A percentile compares a stretch with the other conserved stretches of the same genome.
Conservation (phyloP, 2,797 vertebrate species). For the Dermochelys coriacea region DNA sequence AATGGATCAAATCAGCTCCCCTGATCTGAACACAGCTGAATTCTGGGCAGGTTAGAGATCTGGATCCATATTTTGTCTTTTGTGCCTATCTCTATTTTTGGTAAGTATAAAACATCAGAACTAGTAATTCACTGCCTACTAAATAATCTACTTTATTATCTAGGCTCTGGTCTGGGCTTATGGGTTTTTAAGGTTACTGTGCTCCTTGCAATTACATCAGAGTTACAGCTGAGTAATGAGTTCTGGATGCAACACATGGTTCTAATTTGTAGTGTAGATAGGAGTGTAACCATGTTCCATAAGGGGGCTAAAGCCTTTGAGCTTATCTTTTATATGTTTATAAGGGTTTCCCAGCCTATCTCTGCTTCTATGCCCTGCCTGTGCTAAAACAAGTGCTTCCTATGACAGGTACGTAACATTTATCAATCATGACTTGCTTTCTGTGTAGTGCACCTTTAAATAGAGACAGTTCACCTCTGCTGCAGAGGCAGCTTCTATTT, state of each 20-base stretch:
- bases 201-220: constrained; percentile 17
- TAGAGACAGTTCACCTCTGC: fast-evolving
- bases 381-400: constrained; percentile 10
- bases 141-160: constrained; percentile 43
- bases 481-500: not conserved
- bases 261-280: not conserved
- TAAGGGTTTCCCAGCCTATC: not conserved
- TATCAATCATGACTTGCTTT: not conserved
- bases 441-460: not conserved
- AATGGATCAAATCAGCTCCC: constrained; percentile 37
- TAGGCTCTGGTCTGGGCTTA: constrained; percentile 34
- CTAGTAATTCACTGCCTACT: constrained; percentile 46
- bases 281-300: not conserved
- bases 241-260: not conserved
- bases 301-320: not conserved
- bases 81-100: not conserved
- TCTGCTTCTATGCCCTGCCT: not conserved
- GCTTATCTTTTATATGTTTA: not conserved
- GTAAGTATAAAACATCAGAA: constrained; percentile 47
- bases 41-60: constrained; percentile 48
- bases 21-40: constrained; percentile 55
- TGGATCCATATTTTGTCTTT: not conserved
- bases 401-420: not conserved
- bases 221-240: not conserved
- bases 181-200: constrained; percentile 42